Conservation (phyloP, 1,140 invertebrate species). For the Ceratosolen solmsi region DNA sequence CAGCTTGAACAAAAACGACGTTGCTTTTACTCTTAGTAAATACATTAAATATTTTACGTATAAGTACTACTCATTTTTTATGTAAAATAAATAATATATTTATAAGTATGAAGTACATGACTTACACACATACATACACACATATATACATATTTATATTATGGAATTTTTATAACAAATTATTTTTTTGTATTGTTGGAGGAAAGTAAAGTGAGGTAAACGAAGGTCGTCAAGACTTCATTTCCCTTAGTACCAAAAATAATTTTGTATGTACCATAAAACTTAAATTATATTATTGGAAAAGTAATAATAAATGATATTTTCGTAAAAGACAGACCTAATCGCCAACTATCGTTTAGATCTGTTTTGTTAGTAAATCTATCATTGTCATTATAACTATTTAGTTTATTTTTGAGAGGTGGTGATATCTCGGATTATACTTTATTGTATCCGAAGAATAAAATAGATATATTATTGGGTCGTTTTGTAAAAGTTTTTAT, state of each 20-base stretch:
- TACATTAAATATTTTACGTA: conserved; percentile 42
- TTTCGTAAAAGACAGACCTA: conserved; percentile 33
- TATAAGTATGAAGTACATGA: conserved; percentile 19
- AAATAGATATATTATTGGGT: too few relatives aligned
- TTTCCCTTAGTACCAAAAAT: conserved; percentile 24
- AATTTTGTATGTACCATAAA: conserved; percentile 8
- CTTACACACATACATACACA: background rate
- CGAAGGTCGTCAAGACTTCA: conserved; percentile 35
- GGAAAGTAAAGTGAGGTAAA: conserved; percentile 44
- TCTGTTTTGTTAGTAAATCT: conserved; percentile 23
- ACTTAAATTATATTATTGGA: background rate
- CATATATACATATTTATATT: background rate
- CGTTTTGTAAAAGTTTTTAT: too few relatives aligned
- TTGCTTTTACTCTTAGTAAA: conserved; percentile 40
- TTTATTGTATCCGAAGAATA: too few relatives aligned
- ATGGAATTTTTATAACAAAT: background rate
- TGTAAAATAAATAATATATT: conserved; percentile 39
- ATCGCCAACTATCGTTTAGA: conserved; percentile 28
- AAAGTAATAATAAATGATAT: background rate
- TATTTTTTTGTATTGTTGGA: background rate
- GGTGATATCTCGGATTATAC: background rate
- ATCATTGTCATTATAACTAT: conserved; percentile 10
- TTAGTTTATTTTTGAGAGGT: conserved; percentile 25
- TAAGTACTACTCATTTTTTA: conserved; percentile 29
- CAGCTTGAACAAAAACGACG: conserved; percentile 26